phyloP scores from a whole-genome alignment of 2,797 vertebrate genomes.

The Protonibea diacanthus region DNA sequence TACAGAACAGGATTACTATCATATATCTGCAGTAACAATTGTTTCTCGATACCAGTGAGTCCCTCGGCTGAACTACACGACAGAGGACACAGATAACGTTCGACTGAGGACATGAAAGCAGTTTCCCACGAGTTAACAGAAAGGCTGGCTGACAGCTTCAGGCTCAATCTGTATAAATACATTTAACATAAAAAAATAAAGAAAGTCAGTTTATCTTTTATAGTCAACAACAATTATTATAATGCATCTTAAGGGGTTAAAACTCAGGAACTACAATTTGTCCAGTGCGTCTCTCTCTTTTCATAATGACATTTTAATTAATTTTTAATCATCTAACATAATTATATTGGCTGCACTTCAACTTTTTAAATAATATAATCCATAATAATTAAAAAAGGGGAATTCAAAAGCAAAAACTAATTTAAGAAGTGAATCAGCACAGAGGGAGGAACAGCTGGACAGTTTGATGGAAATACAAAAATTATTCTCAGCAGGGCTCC shows the following conservation, averaged over 20 bases:
- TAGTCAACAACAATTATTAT: not conserved
- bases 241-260: not conserved
- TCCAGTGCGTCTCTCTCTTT: not conserved
- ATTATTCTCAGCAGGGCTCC: not conserved
- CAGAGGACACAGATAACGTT: no score
- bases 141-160: not conserved
- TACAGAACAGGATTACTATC: not conserved
- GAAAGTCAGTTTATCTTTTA: not conserved
- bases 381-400: no score
- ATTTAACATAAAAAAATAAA: not conserved
- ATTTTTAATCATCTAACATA: not conserved
- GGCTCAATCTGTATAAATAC: not conserved
- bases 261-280: no score
- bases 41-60: not conserved
- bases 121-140: not conserved
- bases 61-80: not conserved
- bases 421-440: not conserved
- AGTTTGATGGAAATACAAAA: not conserved
- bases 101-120: no score
- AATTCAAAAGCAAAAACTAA: not conserved
- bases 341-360: not conserved
- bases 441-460: not conserved
- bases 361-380: not conserved
- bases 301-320: not conserved
- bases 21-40: not conserved